Percentiles rank a stretch among this genome's conserved stretches.
Conservation (phyloP, 1,140 invertebrate species). For the Pseudobourletiella spinata region DNA sequence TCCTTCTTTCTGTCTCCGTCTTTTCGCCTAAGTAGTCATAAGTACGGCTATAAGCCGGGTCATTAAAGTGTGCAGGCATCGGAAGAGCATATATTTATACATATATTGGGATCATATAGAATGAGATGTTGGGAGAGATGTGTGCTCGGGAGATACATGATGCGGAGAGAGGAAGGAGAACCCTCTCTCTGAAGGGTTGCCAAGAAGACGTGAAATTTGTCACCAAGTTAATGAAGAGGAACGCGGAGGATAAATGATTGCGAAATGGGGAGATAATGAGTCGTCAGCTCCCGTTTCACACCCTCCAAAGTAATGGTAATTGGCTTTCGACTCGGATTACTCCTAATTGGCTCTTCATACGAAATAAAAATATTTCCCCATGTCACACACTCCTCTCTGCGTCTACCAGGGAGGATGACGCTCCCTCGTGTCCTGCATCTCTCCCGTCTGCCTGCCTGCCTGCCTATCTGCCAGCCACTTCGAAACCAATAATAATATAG, state of each 20-base stretch:
- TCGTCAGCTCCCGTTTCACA: conserved; percentile 34
- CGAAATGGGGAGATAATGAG: conserved; percentile 38
- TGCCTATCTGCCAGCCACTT: too few species aligned
- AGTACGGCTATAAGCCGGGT: neutral
- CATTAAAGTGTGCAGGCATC: neutral
- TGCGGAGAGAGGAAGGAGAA: neutral
- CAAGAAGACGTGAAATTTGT: conserved; percentile 36
- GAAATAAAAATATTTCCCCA: conserved; percentile 35
- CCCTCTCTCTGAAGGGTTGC: conserved; percentile 3
- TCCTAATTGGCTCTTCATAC: conserved; percentile 36
- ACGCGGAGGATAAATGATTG: conserved; percentile 37
- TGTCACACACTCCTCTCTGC: too few species aligned
- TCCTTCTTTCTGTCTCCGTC: neutral
- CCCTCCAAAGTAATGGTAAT: conserved; percentile 34
- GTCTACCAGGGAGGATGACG: too few species aligned
- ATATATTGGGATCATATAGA: neutral
- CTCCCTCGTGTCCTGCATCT: neutral
- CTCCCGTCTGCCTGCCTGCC: too few species aligned
- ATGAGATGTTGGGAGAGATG: neutral
- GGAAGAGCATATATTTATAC: neutral
- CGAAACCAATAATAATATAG: too few species aligned
- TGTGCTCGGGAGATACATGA: neutral
- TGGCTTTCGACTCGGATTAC: conserved; percentile 37
- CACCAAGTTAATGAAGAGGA: conserved; percentile 38
- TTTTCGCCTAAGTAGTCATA: neutral